These are phyloP conservation scores for Cirrhinus mrigala DNA, from an alignment of 2,797 vertebrate genomes.

Conservation along the genomic window DNA sequence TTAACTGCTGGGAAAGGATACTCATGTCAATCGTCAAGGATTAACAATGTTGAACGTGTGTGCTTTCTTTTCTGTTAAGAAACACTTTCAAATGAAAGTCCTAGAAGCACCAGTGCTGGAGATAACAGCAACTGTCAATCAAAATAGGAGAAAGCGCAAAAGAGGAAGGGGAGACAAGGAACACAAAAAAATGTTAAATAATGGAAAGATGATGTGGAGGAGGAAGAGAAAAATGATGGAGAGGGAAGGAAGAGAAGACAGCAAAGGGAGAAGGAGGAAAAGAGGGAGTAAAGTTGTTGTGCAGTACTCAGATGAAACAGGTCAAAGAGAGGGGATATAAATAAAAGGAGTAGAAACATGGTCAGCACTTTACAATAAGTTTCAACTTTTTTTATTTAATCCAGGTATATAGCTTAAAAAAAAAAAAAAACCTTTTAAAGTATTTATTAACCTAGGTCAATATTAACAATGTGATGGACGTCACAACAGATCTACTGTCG, in stretches of 20 bases:
- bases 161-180: not conserved
- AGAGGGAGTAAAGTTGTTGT: not conserved
- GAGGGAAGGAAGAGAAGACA: not conserved
- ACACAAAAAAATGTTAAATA: not conserved
- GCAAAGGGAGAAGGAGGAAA: not conserved
- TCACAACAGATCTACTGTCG: not conserved
- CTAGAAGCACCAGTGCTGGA: not conserved
- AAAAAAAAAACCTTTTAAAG: not conserved
- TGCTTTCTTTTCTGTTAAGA: conserved; percentile 17
- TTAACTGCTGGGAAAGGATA: conserved; percentile 19
- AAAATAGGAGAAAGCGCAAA: conserved; percentile 44
- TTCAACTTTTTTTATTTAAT: not conserved
- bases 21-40: conserved; percentile 45
- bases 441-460: not conserved
- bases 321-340: conserved; percentile 12
- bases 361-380: not conserved
- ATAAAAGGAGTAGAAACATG: not conserved
- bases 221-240: not conserved
- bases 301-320: not conserved
- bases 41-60: conserved; percentile 47
- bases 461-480: not conserved
- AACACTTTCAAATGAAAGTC: conserved; percentile 30
- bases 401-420: not conserved
- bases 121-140: conserved; percentile 23
- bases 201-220: not conserved